phyloP scores from a whole-genome alignment of 2,888 invertebrate species.

The Orthosia cruda region DNA sequence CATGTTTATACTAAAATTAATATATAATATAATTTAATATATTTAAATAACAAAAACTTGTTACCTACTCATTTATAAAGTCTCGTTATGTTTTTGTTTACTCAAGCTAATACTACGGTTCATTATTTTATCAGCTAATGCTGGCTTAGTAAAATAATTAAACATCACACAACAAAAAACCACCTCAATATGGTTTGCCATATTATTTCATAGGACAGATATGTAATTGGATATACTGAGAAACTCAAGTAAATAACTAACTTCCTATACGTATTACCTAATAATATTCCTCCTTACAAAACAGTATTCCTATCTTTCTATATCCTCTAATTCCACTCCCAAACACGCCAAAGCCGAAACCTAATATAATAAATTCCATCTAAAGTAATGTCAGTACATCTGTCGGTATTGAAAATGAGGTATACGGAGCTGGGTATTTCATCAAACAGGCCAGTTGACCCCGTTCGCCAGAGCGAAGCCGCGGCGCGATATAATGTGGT shows the following conservation, averaged over 20 bases:
- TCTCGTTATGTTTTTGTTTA: too few relatives aligned
- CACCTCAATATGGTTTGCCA: neutral
- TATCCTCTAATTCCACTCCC: neutral
- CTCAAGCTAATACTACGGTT: too few relatives aligned
- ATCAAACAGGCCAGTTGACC: slow-evolving; percentile 82
- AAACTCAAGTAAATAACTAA: neutral
- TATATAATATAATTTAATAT: too few relatives aligned
- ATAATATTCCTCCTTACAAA: neutral
- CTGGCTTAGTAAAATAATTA: neutral
- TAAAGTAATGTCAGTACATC: slow-evolving; percentile 71
- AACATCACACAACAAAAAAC: too few relatives aligned
- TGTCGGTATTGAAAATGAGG: slow-evolving; percentile 79
- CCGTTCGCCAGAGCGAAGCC: slow-evolving; percentile 76
- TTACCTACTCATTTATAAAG: too few relatives aligned
- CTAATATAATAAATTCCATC: slow-evolving; percentile 70
- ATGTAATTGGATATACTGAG: neutral
- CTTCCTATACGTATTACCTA: too few relatives aligned
- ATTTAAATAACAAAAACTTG: too few relatives aligned
- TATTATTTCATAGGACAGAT: neutral
- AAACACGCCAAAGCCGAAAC: slow-evolving; percentile 19
- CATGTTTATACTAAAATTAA: too few relatives aligned
- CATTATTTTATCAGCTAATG: neutral
- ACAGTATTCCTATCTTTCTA: neutral
- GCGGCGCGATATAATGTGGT: slow-evolving; percentile 83
- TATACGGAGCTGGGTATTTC: slow-evolving; percentile 76